Base-by-base conservation (phyloP, 1,140 invertebrate species). In the Mactra quadrangularis region DNA sequence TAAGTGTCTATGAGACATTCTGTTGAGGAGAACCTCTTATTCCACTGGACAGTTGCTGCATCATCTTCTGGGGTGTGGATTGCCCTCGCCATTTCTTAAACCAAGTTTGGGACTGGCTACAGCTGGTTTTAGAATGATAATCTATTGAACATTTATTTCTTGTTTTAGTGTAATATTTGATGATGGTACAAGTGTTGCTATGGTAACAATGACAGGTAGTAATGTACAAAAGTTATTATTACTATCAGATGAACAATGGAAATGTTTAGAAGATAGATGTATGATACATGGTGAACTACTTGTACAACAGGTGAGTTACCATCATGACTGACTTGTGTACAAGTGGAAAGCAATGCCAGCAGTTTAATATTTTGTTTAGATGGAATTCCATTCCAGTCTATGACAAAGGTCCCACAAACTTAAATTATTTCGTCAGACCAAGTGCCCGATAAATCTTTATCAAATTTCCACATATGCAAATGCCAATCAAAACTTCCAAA, bases 211-310 rank as follows among this genome's bases (percentile, higher is more conserved):
- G 47, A 59, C 64, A 68, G 77, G 77, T 47, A 25, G 27, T 47
- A 57, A 53, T 81, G 77, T 81, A 57, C 64, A 60, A 35, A 70
- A 38, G 33, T 15, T 81, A 35, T 31, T 81, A 25, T 33, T 60
- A 19, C 53, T 81, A 38, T 57, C 64, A 41, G 15, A 70, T 81
- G 77, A 81, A 33, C 77, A 81, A n/a, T 81, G 77, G 77, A 57
- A n/a, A 50, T 33, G 25, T 50, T 38, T 81, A 1, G 41, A 60
- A 45, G 50, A 59, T 17, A 50, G 59, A 45, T 64, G 70, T 1
- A 60, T 31, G 0, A 13, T 29, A 45, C 29, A 29, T 59, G 77
- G 77, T 15, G 77, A 81, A 50, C 35, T 81, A 22, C 71, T 81
- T 59, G 50, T 81, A 27, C 77, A 81, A 60, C 64, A 71, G 52